These are phyloP conservation scores for Nebria salina DNA, from an alignment of 2,888 invertebrate species.

Conservation along the genomic window DNA sequence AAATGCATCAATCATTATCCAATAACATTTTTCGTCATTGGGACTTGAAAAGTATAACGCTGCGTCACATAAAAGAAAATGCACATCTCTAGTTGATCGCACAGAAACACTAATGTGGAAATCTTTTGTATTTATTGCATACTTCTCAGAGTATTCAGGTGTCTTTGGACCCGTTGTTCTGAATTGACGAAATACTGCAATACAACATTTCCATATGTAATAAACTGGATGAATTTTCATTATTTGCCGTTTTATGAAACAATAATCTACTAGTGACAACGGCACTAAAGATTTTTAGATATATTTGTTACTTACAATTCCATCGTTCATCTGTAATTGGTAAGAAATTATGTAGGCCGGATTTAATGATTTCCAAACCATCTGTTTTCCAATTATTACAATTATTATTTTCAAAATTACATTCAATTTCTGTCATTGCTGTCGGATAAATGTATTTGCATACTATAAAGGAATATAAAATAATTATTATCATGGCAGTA, in stretches of 20 bases:
- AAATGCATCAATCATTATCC: constrained; percentile 37
- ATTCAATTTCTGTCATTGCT: constrained; percentile 2
- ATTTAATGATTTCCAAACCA: not conserved
- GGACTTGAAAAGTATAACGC: not conserved
- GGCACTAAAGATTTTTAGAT: not conserved
- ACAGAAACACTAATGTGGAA: constrained; percentile 27
- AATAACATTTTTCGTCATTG: constrained; percentile 11
- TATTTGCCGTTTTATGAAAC: not conserved
- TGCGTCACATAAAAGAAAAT: constrained; percentile 23
- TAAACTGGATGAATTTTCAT: not conserved
- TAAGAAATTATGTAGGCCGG: not conserved
- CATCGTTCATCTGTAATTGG: constrained; percentile 32
- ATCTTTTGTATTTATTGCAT: not conserved
- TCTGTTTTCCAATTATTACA: not conserved
- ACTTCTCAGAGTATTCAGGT: not conserved
- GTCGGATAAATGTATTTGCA: constrained; percentile 24
- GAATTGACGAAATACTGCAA: constrained; percentile 3
- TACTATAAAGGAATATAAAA: constrained; percentile 1
- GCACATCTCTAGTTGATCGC: constrained; percentile 20
- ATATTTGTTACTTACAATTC: constrained; percentile 21
- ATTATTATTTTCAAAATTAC: constrained; percentile 8
- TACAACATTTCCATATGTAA: not conserved
- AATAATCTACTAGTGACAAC: not conserved
- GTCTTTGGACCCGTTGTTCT: constrained; percentile 5
- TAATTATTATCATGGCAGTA: not conserved